These are phyloP conservation scores for Taxidea taxus DNA, from an alignment of 2,113 vertebrate genomes.

Conservation along the genomic window DNA sequence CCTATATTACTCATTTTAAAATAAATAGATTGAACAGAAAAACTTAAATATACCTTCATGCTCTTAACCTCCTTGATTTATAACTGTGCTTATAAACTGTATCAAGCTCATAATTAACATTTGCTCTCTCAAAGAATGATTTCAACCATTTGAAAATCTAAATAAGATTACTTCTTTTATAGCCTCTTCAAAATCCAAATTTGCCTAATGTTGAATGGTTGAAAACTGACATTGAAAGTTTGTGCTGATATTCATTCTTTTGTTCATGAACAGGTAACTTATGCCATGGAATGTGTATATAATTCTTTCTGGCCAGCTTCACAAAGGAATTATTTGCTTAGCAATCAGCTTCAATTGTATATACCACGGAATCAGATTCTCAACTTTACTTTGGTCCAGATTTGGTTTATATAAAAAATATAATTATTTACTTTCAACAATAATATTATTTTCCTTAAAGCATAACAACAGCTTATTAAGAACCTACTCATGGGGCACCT, in stretches of 20 bases:
- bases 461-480: background rate
- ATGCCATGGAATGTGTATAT: background rate
- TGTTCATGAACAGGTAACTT: background rate
- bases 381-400: background rate
- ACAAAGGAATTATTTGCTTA: background rate
- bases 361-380: background rate
- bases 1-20: slow-evolving; percentile 40
- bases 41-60: background rate
- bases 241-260: background rate
- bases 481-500: background rate
- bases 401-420: background rate
- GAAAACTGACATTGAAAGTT: background rate
- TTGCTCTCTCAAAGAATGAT: background rate
- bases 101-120: slow-evolving; percentile 17
- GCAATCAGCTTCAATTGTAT: background rate
- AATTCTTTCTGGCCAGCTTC: background rate
- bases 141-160: background rate
- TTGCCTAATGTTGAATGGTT: background rate
- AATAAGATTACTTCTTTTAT: background rate
- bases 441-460: background rate
- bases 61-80: slow-evolving; percentile 12
- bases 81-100: slow-evolving; percentile 17
- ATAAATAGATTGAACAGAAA: slow-evolving; percentile 26
- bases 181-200: background rate
- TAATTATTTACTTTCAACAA: background rate